Conservation (phyloP, 2,888 invertebrate species). For the Pollenia amentaria region DNA sequence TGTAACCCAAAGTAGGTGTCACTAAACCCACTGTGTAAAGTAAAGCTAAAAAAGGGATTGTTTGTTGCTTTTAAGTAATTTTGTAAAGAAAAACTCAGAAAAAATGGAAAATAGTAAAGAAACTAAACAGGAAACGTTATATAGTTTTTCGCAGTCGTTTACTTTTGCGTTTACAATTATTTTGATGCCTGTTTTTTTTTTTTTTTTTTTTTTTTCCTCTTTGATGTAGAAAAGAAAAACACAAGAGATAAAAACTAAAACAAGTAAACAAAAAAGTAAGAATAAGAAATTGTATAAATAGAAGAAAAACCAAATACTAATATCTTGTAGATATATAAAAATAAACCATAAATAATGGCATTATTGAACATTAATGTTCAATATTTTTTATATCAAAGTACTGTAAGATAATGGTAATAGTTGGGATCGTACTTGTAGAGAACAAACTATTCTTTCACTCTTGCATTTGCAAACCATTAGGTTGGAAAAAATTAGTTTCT, state of each 20-base stretch:
- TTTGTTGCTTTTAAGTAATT: slow-evolving; percentile 29
- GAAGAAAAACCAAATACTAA: slow-evolving; percentile 20
- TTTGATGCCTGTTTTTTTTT: slow-evolving; percentile 46
- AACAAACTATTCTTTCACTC: neutral
- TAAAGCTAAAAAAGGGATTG: slow-evolving; percentile 65
- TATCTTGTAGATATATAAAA: slow-evolving; percentile 51
- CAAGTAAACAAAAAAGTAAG: neutral
- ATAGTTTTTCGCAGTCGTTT: slow-evolving; percentile 54
- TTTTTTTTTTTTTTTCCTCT: slow-evolving; percentile 41
- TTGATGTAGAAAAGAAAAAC: slow-evolving; percentile 43
- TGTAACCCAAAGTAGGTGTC: slow-evolving; percentile 52
- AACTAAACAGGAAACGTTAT: slow-evolving; percentile 68
- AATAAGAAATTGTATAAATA: neutral
- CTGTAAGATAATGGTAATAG: slow-evolving; percentile 48
- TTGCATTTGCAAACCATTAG: slow-evolving; percentile 53
- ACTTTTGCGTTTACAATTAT: slow-evolving; percentile 55
- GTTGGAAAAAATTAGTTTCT: slow-evolving; percentile 52
- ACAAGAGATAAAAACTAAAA: slow-evolving; percentile 25
- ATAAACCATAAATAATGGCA: slow-evolving; percentile 68
- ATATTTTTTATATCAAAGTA: slow-evolving; percentile 52
- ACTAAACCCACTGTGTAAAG: slow-evolving; percentile 61
- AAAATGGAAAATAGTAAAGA: slow-evolving; percentile 18
- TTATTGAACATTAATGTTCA: slow-evolving; percentile 70
- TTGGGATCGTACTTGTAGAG: neutral
- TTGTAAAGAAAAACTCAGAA: slow-evolving; percentile 39